phyloP scores from a whole-genome alignment of 1,140 invertebrate genomes.

The Drosophila aff. region DNA sequence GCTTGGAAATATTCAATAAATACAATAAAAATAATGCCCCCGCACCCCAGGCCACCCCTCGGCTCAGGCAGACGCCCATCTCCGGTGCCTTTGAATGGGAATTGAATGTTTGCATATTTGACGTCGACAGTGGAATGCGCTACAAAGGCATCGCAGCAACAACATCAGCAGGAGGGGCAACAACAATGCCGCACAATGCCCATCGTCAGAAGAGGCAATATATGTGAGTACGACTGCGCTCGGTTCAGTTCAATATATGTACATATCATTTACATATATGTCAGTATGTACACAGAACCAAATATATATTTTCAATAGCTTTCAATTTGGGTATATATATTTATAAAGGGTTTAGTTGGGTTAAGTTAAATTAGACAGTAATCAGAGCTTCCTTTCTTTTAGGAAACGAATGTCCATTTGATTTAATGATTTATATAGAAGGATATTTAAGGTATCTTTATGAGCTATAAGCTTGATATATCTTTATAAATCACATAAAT shows the following conservation, averaged over 20 bases:
- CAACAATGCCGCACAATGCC: slow-evolving; percentile 17
- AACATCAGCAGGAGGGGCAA: neutral
- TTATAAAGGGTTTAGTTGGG: neutral
- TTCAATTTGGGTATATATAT: neutral
- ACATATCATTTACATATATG: slow-evolving; percentile 10
- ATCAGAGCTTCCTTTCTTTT: neutral
- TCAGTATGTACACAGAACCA: neutral
- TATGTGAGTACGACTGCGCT: neutral
- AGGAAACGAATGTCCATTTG: too few species aligned
- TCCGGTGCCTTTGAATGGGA: slow-evolving; percentile 41
- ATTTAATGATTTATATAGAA: too few species aligned
- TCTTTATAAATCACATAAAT: too few species aligned
- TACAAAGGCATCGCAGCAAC: slow-evolving; percentile 43
- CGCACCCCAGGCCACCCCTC: slow-evolving; percentile 7
- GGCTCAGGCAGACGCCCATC: slow-evolving; percentile 19
- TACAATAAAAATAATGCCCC: slow-evolving; percentile 66
- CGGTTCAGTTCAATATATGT: slow-evolving; percentile 3
- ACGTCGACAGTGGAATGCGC: slow-evolving; percentile 70
- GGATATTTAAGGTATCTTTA: too few species aligned
- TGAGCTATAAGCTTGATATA: too few species aligned
- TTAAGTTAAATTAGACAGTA: neutral
- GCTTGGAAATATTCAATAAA: slow-evolving; percentile 77
- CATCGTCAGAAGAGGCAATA: slow-evolving; percentile 12
- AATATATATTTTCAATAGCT: neutral
- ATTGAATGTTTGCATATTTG: slow-evolving; percentile 79